Percentiles rank a stretch among this genome's conserved stretches.
Evolutionary conservation across 2,888 invertebrate genomes (phyloP).

Genomic region (Drosophila nr. fundita): DNA sequence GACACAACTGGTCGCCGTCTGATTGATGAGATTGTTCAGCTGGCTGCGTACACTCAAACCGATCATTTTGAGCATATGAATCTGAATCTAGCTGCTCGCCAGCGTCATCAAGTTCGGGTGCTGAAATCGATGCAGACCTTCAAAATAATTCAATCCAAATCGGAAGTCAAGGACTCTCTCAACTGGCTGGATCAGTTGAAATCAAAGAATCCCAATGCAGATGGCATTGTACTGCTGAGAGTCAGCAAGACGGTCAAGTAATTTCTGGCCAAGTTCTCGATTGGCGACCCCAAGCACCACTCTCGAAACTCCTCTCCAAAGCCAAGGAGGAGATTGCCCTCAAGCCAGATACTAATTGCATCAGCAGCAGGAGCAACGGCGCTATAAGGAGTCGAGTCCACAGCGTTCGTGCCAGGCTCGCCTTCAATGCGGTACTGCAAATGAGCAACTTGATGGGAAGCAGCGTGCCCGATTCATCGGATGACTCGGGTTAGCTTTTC

Average conservation of each 20-base stretch:
- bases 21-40: conserved; percentile 94
- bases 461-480: conserved; percentile 49
- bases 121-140: conserved; percentile 92
- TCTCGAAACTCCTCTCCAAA: conserved; percentile 85
- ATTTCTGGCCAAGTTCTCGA: conserved; percentile 87
- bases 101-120: conserved; percentile 92
- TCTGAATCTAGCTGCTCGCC: conserved; percentile 90
- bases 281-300: conserved; percentile 85
- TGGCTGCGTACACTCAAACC: conserved; percentile 91
- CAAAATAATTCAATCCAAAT: conserved; percentile 90
- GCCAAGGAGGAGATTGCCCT: conserved; percentile 57
- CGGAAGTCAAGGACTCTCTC: conserved; percentile 89
- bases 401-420: conserved; percentile 89
- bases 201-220: conserved; percentile 85
- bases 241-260: conserved; percentile 88
- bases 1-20: conserved; percentile 93
- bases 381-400: conserved; percentile 46
- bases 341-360: conserved; percentile 37
- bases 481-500: conserved; percentile 85
- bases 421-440: conserved; percentile 90
- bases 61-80: conserved; percentile 91
- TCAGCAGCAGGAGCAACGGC: conserved; percentile 17
- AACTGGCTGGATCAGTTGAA: conserved; percentile 87
- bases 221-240: conserved; percentile 88
- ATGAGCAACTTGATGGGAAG: conserved; percentile 82